These are phyloP conservation scores for Embiotoca jacksoni DNA, from an alignment of 2,113 vertebrate genomes.

Conservation along the genomic window DNA sequence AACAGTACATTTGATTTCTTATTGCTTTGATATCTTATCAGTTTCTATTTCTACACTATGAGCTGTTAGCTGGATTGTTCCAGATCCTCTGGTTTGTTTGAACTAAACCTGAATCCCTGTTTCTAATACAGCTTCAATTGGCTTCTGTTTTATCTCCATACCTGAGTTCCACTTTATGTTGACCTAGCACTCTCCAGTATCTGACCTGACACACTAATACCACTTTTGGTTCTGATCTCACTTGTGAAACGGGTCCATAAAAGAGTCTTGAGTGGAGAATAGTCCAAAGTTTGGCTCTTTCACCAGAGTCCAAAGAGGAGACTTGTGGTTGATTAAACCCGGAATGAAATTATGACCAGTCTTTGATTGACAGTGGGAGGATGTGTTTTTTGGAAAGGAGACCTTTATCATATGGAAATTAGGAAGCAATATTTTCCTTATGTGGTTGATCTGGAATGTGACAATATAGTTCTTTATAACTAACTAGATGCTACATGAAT, in stretches of 20 bases:
- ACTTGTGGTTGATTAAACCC: slow-evolving; percentile 63
- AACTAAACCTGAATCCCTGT: too few species aligned
- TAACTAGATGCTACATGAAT: too few species aligned
- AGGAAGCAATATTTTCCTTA: background rate
- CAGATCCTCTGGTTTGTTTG: too few species aligned
- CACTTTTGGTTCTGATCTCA: too few species aligned
- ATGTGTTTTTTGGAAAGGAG: slow-evolving; percentile 48
- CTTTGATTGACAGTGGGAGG: slow-evolving; percentile 32
- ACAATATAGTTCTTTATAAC: too few species aligned
- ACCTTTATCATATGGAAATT: slow-evolving; percentile 24
- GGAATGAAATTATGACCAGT: slow-evolving; percentile 37
- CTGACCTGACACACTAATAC: slow-evolving; percentile 30
- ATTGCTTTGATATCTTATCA: slow-evolving; percentile 10
- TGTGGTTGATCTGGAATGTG: too few species aligned
- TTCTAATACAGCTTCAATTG: too few species aligned
- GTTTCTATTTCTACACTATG: too few species aligned
- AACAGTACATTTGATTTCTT: slow-evolving; percentile 35
- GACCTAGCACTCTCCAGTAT: slow-evolving; percentile 32
- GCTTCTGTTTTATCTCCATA: background rate
- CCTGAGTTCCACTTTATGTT: background rate
- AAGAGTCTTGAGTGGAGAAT: slow-evolving; percentile 40
- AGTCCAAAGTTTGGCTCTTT: slow-evolving; percentile 5
- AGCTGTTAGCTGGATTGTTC: too few species aligned
- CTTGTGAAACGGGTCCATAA: slow-evolving; percentile 42
- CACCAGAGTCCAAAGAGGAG: slow-evolving; percentile 7